Evolutionary conservation across 2,113 vertebrate species (phyloP).

Genomic region (Tragelaphus scriptus): DNA sequence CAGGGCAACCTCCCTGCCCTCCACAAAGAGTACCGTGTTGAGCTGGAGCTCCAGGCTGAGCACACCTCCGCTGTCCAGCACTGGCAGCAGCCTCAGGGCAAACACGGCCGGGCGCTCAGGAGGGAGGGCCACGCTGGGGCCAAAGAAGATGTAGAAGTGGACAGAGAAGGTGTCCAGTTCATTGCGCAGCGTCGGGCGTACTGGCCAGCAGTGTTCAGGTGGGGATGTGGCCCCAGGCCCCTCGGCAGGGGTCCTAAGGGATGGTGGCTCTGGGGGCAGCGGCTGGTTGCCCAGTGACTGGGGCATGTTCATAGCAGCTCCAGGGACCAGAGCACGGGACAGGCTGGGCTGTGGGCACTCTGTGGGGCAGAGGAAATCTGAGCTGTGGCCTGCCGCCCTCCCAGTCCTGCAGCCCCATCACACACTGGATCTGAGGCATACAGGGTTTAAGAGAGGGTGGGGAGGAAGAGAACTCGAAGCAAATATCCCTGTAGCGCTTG

Average conservation of each 20-base stretch:
- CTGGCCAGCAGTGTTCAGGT: constrained; percentile 88
- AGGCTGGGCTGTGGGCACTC: constrained; percentile 90
- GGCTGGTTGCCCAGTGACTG: constrained; percentile 90
- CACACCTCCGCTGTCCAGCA: constrained; percentile 95
- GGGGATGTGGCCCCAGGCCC: background rate
- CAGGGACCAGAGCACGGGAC: constrained; percentile 82
- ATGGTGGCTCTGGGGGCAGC: constrained; percentile 69
- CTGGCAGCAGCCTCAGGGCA: constrained; percentile 92
- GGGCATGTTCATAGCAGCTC: constrained; percentile 95
- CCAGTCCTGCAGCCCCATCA: background rate
- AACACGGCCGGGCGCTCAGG: constrained; percentile 92
- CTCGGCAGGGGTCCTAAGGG: constrained; percentile 34
- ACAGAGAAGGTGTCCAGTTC: constrained; percentile 98
- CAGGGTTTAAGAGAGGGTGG: background rate
- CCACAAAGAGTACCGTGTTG: constrained; percentile 85
- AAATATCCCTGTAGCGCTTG: background rate
- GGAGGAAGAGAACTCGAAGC: background rate
- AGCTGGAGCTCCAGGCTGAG: constrained; percentile 97
- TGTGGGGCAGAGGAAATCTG: constrained; percentile 60
- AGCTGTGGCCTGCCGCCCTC: background rate
- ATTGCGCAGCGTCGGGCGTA: constrained; percentile 94
- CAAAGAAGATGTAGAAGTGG: constrained; percentile 99
- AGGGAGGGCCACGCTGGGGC: constrained; percentile 93
- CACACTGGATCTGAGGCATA: background rate
- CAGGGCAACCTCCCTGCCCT: background rate